Percentiles rank a stretch among this genome's conserved stretches.
Conservation (phyloP, 2,113 vertebrate species). For the Psammodynastes pulverulentus region DNA sequence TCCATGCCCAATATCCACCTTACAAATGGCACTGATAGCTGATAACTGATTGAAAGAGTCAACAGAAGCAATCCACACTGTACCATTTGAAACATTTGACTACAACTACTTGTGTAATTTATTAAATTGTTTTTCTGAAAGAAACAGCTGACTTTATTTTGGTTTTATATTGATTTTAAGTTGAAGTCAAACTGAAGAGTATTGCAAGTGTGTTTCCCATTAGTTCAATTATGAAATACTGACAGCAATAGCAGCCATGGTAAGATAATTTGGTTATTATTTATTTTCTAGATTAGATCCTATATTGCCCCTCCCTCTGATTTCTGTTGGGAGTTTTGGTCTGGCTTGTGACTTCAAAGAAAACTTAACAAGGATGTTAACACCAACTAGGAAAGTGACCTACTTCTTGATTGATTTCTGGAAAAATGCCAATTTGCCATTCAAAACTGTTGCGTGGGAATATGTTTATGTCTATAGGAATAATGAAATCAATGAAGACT, state of each 20-base stretch:
- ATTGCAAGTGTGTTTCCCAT: not conserved
- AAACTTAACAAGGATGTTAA: slow-evolving; percentile 84
- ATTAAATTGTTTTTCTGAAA: not conserved
- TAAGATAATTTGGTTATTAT: slow-evolving; percentile 39
- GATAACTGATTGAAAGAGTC: not conserved
- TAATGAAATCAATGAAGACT: slow-evolving; percentile 73
- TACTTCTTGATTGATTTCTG: slow-evolving; percentile 81
- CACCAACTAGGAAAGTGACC: slow-evolving; percentile 86
- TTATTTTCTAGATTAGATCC: slow-evolving; percentile 75
- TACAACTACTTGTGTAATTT: not conserved
- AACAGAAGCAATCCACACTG: not conserved
- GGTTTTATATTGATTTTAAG: slow-evolving; percentile 19
- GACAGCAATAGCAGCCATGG: not conserved
- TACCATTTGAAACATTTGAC: not conserved
- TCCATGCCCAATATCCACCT: not conserved
- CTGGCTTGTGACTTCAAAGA: slow-evolving; percentile 89
- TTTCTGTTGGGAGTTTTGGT: slow-evolving; percentile 95
- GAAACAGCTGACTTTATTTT: slow-evolving; percentile 3
- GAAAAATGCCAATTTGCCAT: slow-evolving; percentile 2
- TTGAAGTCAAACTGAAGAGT: slow-evolving; percentile 11
- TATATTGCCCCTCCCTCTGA: slow-evolving; percentile 80
- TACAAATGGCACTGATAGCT: not conserved
- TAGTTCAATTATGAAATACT: not conserved
- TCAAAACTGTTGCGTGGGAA: slow-evolving; percentile 76
- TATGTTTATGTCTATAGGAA: slow-evolving; percentile 85